Evolutionary conservation across 2,888 invertebrate genomes (phyloP).

Genomic region (Sarcophaga variegata): DNA sequence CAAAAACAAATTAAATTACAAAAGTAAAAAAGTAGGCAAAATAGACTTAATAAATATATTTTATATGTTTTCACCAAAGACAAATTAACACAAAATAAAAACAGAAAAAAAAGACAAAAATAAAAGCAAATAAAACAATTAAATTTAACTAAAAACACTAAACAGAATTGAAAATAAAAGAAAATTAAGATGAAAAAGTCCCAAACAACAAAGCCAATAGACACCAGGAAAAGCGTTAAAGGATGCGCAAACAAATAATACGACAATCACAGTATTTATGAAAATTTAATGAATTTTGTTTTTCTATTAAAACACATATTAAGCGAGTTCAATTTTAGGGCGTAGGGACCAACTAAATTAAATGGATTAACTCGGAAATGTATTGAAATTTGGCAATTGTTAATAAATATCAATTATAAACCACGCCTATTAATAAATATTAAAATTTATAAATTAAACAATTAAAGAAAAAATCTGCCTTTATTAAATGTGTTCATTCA

Average conservation of each 20-base stretch:
- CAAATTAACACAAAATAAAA: conserved; percentile 15
- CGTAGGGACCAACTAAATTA: conserved; percentile 65
- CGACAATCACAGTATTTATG: conserved; percentile 64
- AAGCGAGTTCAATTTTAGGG: conserved; percentile 47
- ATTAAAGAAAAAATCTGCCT: conserved; percentile 61
- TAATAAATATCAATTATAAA: conserved; percentile 64
- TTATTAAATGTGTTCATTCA: conserved; percentile 67
- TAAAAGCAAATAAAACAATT: conserved; percentile 7
- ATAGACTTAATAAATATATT: conserved; percentile 65
- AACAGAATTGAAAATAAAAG: conserved; percentile 59
- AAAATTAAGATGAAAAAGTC: not conserved
- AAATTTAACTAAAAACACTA: conserved; percentile 21
- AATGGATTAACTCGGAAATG: conserved; percentile 29
- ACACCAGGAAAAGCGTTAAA: not conserved
- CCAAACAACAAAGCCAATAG: conserved; percentile 11
- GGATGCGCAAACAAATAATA: conserved; percentile 67
- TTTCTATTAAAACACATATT: not conserved
- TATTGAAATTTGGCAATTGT: conserved; percentile 28
- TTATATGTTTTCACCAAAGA: conserved; percentile 67
- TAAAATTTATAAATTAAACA: conserved; percentile 38
- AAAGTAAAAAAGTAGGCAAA: conserved; percentile 54
- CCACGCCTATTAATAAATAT: conserved; percentile 55
- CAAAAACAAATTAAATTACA: conserved; percentile 11
- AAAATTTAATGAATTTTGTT: not conserved
- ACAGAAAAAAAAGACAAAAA: conserved; percentile 8